Base-by-base conservation (phyloP, 2,888 invertebrate species). In the Notodonta dromedarius region DNA sequence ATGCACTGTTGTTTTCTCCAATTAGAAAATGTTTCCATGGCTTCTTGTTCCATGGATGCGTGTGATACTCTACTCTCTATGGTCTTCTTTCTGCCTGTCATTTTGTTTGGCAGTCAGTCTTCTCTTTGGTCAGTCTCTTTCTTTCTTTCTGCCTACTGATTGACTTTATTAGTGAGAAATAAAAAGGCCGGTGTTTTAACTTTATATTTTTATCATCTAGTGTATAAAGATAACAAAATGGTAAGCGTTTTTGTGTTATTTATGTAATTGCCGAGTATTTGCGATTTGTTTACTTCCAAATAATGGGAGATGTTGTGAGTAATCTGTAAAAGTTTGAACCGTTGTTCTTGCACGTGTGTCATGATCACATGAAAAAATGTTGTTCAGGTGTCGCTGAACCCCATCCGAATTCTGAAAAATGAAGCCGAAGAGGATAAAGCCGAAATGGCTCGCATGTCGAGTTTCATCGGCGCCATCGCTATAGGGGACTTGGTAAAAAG, bases 401-500 rank as follows among this genome's bases (percentile, higher is more conserved):
- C 99, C 59, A 96, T 99, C 48, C 96, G 98, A 89, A 97, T 99
- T 83, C 94, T 99, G 76, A 99, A 98, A 90, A 96, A 97, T 94
- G 98, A 99, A 75, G 99, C 99, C 0, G 99, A 99, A 87, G 99
- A 99, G 91, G 99, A 99, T 88, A 99, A 98, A 85, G 98, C 97
- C 24, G 99, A 99, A 91, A 97, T 97, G 81, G 99, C 99, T 79
- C 97, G 99, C 63, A 94, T 99, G 94, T 99, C 99, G 65, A 98
- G 98, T 78, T 99, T 99, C 87, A 97, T 99, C 71, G 99, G 99
- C 59, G 99, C 99, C 24, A 99, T 99, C 79, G 99, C 99, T 13
- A 98, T 99, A 81, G 99, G 99, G 42, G 99, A 99, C 90, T 94
- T 99, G 73, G 98, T 99, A 0, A 99, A 99, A 89, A 98, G 98